Base-by-base conservation (phyloP, 2,797 vertebrate genomes). In the Sebastes vulpes region DNA sequence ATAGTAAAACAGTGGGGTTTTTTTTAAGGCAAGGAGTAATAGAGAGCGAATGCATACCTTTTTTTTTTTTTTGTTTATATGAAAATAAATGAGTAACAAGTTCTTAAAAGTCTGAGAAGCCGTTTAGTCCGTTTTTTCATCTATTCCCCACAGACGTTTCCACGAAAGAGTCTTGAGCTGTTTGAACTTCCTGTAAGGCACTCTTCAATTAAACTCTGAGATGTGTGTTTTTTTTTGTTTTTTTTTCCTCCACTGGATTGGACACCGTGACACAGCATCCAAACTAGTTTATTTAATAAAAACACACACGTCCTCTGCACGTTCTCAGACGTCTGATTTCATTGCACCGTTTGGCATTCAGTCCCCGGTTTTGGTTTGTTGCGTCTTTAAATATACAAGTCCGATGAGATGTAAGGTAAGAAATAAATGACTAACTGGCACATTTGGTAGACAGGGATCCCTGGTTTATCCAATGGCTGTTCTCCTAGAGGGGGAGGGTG, bases 381-480 rank as follows among this genome's bases (percentile, higher is more conserved):
- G 83, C 61, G 5, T 82, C 83, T 84, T 77, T 76, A 70, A 84
- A 81, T 81, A 75, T 63, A 57, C 63, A 70, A 79, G 65, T 93
- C 88, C 71, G 72, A 72, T 77, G 81, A 89, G 87, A 93, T 89
- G 67, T 32, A 90, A 90, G 61, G 75, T 80, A 85, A 25, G 50
- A 75, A 93, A 46, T 18, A 46, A 87, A 89, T 58, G 5, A 81
- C 48, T 86, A 93, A 95, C 94, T 96, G 95, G 96, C 96, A 96
- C 94, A 91, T 94, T 92, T 93, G 92, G 94, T 88, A 79, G 83
- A 88, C 65, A 81, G 85, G 77, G 76, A 92, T 95, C 89, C 92
- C 92, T 92, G 88, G 81, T 91, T 88, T 48, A 86, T 90, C 82
- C 77, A 71, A 94, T 93, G 94, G 93, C 93, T 95, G 83, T 89